Evolutionary conservation across 1,140 invertebrate species (phyloP).

Genomic region (Geopemphigus sp.): DNA sequence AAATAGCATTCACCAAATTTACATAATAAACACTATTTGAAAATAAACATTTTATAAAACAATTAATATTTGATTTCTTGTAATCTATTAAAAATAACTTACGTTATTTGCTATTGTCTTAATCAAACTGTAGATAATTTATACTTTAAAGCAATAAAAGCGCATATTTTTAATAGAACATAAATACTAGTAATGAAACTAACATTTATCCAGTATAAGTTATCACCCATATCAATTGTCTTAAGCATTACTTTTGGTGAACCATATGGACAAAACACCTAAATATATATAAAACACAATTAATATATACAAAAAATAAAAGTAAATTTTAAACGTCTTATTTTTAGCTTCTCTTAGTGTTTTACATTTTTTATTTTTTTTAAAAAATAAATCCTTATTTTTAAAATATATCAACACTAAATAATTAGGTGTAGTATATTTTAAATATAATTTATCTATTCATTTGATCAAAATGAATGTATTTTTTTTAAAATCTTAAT

Average conservation of each 20-base stretch:
- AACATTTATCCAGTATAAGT: slow-evolving; percentile 32
- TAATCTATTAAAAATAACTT: neutral
- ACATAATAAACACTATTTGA: neutral
- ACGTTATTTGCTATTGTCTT: neutral
- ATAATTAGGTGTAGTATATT: neutral
- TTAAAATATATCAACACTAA: neutral
- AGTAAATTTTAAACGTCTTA: neutral
- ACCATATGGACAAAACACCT: slow-evolving; percentile 38
- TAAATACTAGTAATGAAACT: slow-evolving; percentile 33
- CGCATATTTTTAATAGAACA: slow-evolving; percentile 31
- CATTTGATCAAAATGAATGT: too few relatives aligned
- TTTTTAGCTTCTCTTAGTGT: neutral
- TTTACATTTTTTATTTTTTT: neutral
- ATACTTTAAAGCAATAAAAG: slow-evolving; percentile 28
- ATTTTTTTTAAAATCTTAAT: too few relatives aligned
- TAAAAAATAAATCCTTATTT: neutral
- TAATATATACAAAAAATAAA: neutral
- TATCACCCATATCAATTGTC: slow-evolving; percentile 25
- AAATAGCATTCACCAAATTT: neutral
- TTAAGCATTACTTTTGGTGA: slow-evolving; percentile 41
- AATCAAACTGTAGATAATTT: slow-evolving; percentile 4
- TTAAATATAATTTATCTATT: too few relatives aligned
- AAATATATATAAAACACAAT: slow-evolving; percentile 16
- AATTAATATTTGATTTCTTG: neutral
- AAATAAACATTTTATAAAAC: too few relatives aligned